phyloP scores from a whole-genome alignment of 2,888 invertebrate species.

The Eristalinus aeneus region DNA sequence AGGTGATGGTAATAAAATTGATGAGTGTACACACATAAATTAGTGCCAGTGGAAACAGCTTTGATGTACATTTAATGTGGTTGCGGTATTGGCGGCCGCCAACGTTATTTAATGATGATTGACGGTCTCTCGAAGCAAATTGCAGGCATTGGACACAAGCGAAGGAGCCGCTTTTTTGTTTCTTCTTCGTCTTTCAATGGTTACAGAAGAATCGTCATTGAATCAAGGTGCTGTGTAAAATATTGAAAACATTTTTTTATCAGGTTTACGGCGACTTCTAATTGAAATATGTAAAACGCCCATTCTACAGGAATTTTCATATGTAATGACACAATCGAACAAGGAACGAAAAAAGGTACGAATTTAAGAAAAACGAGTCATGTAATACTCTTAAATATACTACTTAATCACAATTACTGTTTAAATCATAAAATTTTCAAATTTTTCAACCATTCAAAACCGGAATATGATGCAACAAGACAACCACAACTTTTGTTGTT shows the following conservation, averaged over 20 bases:
- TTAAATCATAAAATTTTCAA: too few species aligned
- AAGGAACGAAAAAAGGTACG: too few species aligned
- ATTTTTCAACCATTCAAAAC: too few species aligned
- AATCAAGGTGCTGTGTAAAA: slow-evolving; percentile 23
- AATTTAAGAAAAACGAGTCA: too few species aligned
- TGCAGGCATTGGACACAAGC: slow-evolving; percentile 34
- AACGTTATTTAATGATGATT: slow-evolving; percentile 69
- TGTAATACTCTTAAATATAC: too few species aligned
- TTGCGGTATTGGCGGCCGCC: slow-evolving; percentile 67
- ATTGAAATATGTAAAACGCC: too few species aligned
- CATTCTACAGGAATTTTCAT: too few species aligned
- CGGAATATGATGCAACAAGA: too few species aligned
- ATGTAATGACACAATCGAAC: too few species aligned
- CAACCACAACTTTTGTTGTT: too few species aligned
- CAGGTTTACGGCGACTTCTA: too few species aligned
- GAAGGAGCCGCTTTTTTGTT: slow-evolving; percentile 18
- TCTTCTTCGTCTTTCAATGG: slow-evolving; percentile 24
- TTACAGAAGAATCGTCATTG: slow-evolving; percentile 43
- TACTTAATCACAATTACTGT: too few species aligned
- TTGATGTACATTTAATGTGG: slow-evolving; percentile 67
- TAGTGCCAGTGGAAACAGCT: slow-evolving; percentile 61
- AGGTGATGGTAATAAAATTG: slow-evolving; percentile 71
- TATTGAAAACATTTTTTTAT: not conserved
- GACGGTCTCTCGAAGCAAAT: slow-evolving; percentile 56
- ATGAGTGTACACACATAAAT: slow-evolving; percentile 71